phyloP scores from a whole-genome alignment of 1,140 invertebrate species.

The Trichoplusia ni region DNA sequence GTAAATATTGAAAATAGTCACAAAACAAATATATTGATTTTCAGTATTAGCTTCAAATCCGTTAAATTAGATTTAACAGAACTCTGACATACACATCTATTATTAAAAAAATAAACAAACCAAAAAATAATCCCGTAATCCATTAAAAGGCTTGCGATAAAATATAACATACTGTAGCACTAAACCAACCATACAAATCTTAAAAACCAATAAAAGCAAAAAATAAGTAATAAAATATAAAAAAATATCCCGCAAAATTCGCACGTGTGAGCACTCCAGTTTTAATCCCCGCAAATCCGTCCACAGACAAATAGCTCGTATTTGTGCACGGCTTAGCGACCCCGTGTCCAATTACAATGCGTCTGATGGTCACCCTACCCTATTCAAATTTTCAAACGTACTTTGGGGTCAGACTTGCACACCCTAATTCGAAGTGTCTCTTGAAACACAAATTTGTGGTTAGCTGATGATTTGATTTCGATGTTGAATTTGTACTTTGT shows the following conservation, averaged over 20 bases:
- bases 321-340: conserved; percentile 10
- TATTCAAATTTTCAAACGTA: neutral
- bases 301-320: neutral
- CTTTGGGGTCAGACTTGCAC: neutral
- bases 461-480: no score
- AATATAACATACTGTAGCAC: no score
- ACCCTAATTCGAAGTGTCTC: no score
- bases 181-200: neutral
- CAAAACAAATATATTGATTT: neutral
- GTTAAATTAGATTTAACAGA: no score
- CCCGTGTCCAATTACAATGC: conserved; percentile 14
- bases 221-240: neutral
- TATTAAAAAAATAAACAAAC: no score
- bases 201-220: neutral
- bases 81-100: no score
- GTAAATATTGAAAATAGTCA: neutral
- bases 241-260: neutral
- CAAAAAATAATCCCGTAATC: no score
- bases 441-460: no score
- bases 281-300: neutral
- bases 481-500: no score
- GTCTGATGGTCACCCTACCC: neutral
- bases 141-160: no score
- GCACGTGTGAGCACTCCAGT: neutral
- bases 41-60: no score